Base-by-base conservation (phyloP, 2,113 vertebrate species). In the Sciurus niger region DNA sequence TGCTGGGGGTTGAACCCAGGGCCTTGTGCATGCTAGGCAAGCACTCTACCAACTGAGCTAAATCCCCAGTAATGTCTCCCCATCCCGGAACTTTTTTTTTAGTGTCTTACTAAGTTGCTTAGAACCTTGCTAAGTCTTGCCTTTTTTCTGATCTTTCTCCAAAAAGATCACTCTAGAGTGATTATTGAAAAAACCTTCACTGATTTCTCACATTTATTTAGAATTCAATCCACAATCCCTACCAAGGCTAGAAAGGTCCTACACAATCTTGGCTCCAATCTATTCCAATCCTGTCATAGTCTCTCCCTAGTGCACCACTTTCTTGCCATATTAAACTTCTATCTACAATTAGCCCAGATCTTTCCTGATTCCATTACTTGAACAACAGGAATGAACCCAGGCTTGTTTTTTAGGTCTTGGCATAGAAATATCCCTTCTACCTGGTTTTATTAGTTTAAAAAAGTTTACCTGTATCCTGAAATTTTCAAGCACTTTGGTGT, bases 131-230 rank as follows among this genome's bases (percentile, higher is more conserved):
- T 16, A n/a, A n/a, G 34, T 84, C 40, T 55, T 58, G 20, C 17
- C 22, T 77, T 11, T 94, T 60, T 68, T 76, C 43, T 79, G 60
- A 43, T 89, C n/a, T 92, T 95, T 51, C 48, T 68, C n/a, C 43
- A 92, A 40, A 90, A 95, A 90, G 53, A 70, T 82, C 22, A 72
- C 11, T 78, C 48, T 46, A 78, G 32, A 92, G n/a, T 58, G 43
- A 79, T 82, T 46, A 93, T 82, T 93, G 53, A 93, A 94, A 93
- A 74, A 10, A 4, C 28, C 16, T 85, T 93, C 51, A 32, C n/a
- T 74, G 5, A 78, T 92, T 95, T 89, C 55, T 53, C 74, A 89
- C 0, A 83, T 65, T 78, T 40, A 68, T 74, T 89, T 53, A 83
- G 51, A 93, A 95, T 72, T 86, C 48, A 89, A 63, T 20, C 34